Base-by-base conservation (phyloP, 2,888 invertebrate genomes). In the Pantelozetes paolii region DNA sequence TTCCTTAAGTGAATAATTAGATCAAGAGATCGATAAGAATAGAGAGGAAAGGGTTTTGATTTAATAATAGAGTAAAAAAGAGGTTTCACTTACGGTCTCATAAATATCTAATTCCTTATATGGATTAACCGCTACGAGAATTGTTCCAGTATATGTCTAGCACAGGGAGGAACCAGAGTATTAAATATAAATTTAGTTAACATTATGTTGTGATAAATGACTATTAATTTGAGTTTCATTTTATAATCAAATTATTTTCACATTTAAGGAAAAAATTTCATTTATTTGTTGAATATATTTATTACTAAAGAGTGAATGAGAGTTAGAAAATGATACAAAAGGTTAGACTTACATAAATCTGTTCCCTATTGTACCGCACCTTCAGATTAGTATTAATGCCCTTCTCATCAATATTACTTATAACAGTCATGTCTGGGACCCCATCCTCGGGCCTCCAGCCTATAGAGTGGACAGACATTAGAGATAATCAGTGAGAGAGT, bases 41-140 rank as follows among this genome's bases (percentile, higher is more conserved):
- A 26, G 59, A 40, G 40, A n/a, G 20, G 18, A 9, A 57, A 57
- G 30, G 20, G 13, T 23, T 23, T 26, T 54, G 23, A 54, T 54
- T 54, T 3, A 26, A 54, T 54, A 5, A 50, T 8, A 1, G 13
- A 54, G 28, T 18, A 15, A 18, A 70, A 23, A 42, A 70, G 36
- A 30, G 20, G n/a, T 26, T 36, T 30, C 42, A 71, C 74, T 76
- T 72, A 76, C 94, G 87, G 89, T 87, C 79, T 89, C 89, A 84
- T 93, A 94, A 82, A 90, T 90, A 84, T 90, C 90, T 80, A 94
- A 86, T 81, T 90, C 90, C 85, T 94, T 94, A 86, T 94, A 94
- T 3, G 94, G 94, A 85, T 94, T 94, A 79, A 94, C 93, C 80
- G 94, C 93, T 80, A 94, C 90, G 81, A 94, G 86, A 84, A 94